These are phyloP conservation scores for Ganaspis sp. DNA, from an alignment of 1,140 invertebrate species.

Conservation along the genomic window DNA sequence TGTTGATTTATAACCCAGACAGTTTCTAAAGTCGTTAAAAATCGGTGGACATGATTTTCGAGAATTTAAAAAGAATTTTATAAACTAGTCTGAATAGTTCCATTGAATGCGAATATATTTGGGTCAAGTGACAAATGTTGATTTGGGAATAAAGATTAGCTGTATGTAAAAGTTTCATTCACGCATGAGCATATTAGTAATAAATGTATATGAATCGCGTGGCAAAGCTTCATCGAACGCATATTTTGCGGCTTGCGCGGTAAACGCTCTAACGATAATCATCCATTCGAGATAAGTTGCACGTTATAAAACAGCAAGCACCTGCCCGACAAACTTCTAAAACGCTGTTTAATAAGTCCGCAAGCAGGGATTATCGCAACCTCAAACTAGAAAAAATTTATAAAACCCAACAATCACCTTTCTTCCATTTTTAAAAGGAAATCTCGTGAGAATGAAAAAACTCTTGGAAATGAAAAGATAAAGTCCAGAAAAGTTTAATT, in stretches of 20 bases:
- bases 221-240: constrained; percentile 25
- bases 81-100: too few species aligned
- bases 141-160: not conserved
- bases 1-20: too few species aligned
- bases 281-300: constrained; percentile 25
- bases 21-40: too few species aligned
- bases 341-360: constrained; percentile 1
- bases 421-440: not conserved
- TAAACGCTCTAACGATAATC: constrained; percentile 35
- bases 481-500: not conserved
- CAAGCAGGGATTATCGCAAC: not conserved
- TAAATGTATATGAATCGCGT: not conserved
- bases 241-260: not conserved
- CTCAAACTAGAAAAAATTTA: not conserved
- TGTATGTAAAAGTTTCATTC: constrained; percentile 6
- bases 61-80: too few species aligned
- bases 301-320: constrained; percentile 30
- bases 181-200: not conserved
- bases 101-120: too few species aligned
- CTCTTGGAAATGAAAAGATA: not conserved
- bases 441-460: not conserved
- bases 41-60: too few species aligned
- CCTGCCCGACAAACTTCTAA: constrained; percentile 1
- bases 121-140: not conserved
- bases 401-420: not conserved